phyloP scores from a whole-genome alignment of 2,113 vertebrate species.

The Cyprinodon tularosa region DNA sequence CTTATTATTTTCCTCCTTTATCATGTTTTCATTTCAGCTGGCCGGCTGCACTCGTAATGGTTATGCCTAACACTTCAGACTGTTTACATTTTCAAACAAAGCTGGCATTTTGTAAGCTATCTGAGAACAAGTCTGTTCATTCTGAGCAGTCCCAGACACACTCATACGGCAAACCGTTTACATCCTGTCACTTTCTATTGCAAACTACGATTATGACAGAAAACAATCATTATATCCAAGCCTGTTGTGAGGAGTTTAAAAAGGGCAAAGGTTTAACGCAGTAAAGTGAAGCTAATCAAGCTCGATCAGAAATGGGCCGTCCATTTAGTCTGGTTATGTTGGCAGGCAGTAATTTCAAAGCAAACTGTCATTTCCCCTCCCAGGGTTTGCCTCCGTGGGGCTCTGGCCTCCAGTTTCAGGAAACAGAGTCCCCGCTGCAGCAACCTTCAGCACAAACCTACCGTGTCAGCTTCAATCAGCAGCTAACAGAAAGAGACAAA shows the following conservation, averaged over 20 bases:
- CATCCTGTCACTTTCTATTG: constrained; percentile 15
- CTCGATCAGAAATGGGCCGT: constrained; percentile 44
- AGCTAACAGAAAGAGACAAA: constrained; percentile 62
- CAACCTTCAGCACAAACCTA: constrained; percentile 70
- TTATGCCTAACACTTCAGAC: constrained; percentile 11
- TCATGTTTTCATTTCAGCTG: constrained; percentile 7
- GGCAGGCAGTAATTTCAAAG: constrained; percentile 68
- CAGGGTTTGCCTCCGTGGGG: constrained; percentile 50
- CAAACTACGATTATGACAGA: constrained; percentile 21
- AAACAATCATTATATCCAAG: constrained; percentile 11
- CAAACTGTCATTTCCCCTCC: constrained; percentile 74
- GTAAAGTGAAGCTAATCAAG: constrained; percentile 46
- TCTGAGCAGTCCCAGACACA: constrained; percentile 4
- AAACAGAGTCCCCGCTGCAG: constrained; percentile 72
- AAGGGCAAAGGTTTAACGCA: constrained; percentile 32
- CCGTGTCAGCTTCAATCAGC: constrained; percentile 58
- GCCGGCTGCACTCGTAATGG: constrained; percentile 8
- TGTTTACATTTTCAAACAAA: constrained; percentile 19
- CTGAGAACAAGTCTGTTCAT: constrained; percentile 5
- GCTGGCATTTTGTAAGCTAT: constrained; percentile 23
- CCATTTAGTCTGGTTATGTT: constrained; percentile 46
- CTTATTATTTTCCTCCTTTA: not conserved
- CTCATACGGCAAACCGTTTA: not conserved
- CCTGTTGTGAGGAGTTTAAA: constrained; percentile 15
- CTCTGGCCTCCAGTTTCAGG: constrained; percentile 76